These are phyloP conservation scores for Pyrrhia umbra DNA, from an alignment of 2,888 invertebrate genomes.

Conservation along the genomic window DNA sequence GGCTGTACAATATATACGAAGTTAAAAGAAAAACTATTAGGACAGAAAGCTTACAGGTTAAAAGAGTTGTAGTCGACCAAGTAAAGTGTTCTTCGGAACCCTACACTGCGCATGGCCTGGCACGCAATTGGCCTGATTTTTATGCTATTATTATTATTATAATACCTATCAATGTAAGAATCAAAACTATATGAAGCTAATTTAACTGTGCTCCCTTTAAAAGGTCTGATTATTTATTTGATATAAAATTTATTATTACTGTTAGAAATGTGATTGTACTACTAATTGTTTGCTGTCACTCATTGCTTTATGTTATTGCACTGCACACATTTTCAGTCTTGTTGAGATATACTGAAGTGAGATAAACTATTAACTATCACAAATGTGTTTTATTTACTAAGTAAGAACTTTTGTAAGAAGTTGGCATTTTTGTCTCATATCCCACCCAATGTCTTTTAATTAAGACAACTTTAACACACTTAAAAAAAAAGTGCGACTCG, in stretches of 20 bases:
- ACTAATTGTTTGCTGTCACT: slow-evolving; percentile 21
- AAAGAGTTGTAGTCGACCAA: no score
- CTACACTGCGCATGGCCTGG: no score
- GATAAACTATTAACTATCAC: slow-evolving; percentile 41
- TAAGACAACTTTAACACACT: no score
- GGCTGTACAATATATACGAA: no score
- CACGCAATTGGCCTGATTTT: no score
- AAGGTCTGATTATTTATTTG: slow-evolving; percentile 46
- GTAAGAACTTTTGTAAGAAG: no score
- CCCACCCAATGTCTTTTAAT: no score
- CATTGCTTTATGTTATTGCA: slow-evolving; percentile 39
- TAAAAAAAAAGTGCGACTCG: no score
- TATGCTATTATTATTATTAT: slow-evolving; percentile 26
- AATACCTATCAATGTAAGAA: slow-evolving; percentile 44
- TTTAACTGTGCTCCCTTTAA: slow-evolving; percentile 45
- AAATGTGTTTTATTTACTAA: slow-evolving; percentile 39
- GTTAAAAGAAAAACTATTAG: no score
- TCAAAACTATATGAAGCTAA: slow-evolving; percentile 45
- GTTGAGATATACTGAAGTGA: slow-evolving; percentile 40
- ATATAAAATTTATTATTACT: slow-evolving; percentile 32
- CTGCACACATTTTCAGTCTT: slow-evolving; percentile 34
- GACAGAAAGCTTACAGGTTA: no score
- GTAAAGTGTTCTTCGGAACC: no score
- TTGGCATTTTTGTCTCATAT: no score
- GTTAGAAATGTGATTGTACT: slow-evolving; percentile 40